Conservation (phyloP, 37 sponge, comb jelly and placozoan species). For the Hormiphora californensis region DNA sequence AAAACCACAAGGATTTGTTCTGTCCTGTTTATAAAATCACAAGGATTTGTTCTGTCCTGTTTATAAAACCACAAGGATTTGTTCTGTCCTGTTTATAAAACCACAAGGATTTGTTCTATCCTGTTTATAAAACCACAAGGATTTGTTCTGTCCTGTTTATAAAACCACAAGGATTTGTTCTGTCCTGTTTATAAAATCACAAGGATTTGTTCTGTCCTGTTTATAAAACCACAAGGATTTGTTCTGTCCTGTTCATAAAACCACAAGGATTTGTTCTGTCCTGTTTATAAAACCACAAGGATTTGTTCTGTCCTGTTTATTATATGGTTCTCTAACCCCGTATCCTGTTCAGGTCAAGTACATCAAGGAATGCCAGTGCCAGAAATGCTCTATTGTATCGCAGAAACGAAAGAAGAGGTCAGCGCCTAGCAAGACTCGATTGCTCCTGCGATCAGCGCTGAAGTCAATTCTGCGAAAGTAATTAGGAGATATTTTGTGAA, state of each 20-base stretch:
- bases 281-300: too few relatives aligned
- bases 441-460: constrained; percentile 37
- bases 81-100: background rate
- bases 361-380: constrained; percentile 10
- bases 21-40: background rate
- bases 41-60: background rate
- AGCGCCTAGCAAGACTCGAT: constrained; percentile 42
- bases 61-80: too few relatives aligned
- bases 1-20: too few relatives aligned
- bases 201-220: background rate
- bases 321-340: background rate
- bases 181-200: background rate
- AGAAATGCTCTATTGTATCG: background rate
- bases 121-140: too few relatives aligned
- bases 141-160: background rate
- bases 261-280: background rate
- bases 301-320: background rate
- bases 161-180: too few relatives aligned
- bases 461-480: constrained; percentile 41
- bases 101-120: too few relatives aligned
- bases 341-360: background rate
- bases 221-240: too few relatives aligned
- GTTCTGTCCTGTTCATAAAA: too few relatives aligned
- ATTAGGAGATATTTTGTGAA: too few relatives aligned
- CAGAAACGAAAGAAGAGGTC: constrained; percentile 8